Evolutionary conservation across 2,113 vertebrate genomes (phyloP).

Genomic region (Recurvirostra avosetta): DNA sequence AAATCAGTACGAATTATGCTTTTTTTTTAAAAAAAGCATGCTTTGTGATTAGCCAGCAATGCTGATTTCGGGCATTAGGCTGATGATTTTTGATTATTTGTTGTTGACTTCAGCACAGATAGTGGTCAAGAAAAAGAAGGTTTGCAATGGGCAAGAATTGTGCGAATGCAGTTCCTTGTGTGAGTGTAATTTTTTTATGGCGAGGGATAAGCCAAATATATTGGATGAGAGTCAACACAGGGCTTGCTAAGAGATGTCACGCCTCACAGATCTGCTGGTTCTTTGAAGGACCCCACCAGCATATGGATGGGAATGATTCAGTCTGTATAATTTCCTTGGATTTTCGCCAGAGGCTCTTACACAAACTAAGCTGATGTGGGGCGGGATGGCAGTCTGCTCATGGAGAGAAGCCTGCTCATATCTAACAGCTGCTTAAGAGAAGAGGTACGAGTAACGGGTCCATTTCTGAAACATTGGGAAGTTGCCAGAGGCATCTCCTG

Average conservation of each 20-base stretch:
- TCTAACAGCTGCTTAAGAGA: not conserved
- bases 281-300: slow-evolving; percentile 4
- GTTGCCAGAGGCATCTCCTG: not conserved
- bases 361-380: not conserved
- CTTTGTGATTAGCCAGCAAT: not conserved
- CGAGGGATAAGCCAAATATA: not conserved
- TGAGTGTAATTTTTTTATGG: not conserved
- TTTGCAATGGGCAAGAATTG: not conserved
- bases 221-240: not conserved
- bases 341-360: not conserved
- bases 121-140: not conserved
- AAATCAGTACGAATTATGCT: not conserved
- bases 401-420: not conserved
- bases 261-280: not conserved
- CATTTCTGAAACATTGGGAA: not conserved
- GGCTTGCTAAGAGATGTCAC: not conserved
- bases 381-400: not conserved
- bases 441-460: not conserved
- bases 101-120: not conserved
- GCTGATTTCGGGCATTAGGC: not conserved
- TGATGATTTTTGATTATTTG: not conserved
- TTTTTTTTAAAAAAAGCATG: not conserved
- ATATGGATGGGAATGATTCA: slow-evolving; percentile 39
- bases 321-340: slow-evolving; percentile 5
- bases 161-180: not conserved